These are phyloP conservation scores for Acronicta leporina DNA, from an alignment of 2,888 invertebrate species.

Conservation along the genomic window DNA sequence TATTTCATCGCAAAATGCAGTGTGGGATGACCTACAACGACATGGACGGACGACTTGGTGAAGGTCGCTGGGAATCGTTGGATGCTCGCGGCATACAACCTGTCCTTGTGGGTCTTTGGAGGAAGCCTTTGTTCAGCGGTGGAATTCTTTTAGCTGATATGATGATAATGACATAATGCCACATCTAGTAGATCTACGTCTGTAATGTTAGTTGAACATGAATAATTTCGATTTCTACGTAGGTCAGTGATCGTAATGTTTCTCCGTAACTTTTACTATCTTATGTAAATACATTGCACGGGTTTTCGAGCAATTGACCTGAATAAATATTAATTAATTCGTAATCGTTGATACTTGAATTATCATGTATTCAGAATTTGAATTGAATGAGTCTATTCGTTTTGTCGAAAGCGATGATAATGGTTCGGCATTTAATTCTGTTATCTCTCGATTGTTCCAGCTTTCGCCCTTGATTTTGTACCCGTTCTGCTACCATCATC, in stretches of 20 bases:
- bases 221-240: slow-evolving; percentile 1
- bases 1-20: too few relatives aligned
- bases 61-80: too few relatives aligned
- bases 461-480: neutral
- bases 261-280: slow-evolving; percentile 6
- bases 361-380: slow-evolving; percentile 13
- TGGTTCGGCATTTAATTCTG: neutral
- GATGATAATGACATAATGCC: neutral
- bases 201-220: slow-evolving; percentile 7
- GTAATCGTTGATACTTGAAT: slow-evolving; percentile 6
- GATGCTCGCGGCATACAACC: too few relatives aligned
- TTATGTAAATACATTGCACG: slow-evolving; percentile 41
- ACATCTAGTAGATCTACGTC: slow-evolving; percentile 7
- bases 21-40: too few relatives aligned
- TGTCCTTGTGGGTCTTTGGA: too few relatives aligned
- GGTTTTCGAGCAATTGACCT: slow-evolving; percentile 19
- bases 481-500: too few relatives aligned
- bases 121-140: too few relatives aligned
- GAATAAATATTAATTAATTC: slow-evolving; percentile 22
- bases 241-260: slow-evolving; percentile 9
- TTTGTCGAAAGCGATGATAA: slow-evolving; percentile 28
- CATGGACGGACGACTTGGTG: too few relatives aligned
- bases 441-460: neutral
- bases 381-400: slow-evolving; percentile 29
- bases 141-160: too few relatives aligned